These are phyloP conservation scores for Digitonthophagus gazella DNA, from an alignment of 2,888 invertebrate genomes.

Conservation along the genomic window DNA sequence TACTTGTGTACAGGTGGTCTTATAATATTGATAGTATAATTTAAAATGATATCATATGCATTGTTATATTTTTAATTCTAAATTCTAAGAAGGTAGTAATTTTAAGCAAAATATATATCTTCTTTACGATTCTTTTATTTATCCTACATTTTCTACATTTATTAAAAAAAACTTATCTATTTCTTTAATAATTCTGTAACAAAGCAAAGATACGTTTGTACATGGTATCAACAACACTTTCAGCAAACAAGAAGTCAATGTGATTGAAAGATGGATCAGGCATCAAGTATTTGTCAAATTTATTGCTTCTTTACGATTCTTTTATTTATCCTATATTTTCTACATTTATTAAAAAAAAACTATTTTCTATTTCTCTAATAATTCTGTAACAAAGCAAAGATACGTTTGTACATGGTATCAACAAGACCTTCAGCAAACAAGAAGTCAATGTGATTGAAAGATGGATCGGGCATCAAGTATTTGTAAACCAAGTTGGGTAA, in stretches of 20 bases:
- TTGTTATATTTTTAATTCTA: too few species aligned
- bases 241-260: slow-evolving; percentile 55
- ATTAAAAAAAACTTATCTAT: neutral
- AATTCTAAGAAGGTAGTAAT: too few species aligned
- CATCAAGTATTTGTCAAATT: too few species aligned
- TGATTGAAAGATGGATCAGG: slow-evolving; percentile 51
- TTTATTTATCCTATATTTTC: neutral
- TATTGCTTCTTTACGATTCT: neutral
- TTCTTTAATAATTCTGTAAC: slow-evolving; percentile 26
- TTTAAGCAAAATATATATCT: too few species aligned
- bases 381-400: slow-evolving; percentile 32
- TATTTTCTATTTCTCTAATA: slow-evolving; percentile 15
- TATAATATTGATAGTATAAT: too few species aligned
- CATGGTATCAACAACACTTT: slow-evolving; percentile 47
- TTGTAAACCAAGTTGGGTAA: slow-evolving; percentile 49
- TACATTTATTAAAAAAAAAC: neutral
- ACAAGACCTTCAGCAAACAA: slow-evolving; percentile 52
- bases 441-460: slow-evolving; percentile 56
- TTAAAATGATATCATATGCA: too few species aligned
- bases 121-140: neutral
- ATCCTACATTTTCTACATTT: neutral
- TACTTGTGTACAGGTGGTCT: too few species aligned
- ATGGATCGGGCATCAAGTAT: slow-evolving; percentile 37
- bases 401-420: slow-evolving; percentile 46
- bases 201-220: slow-evolving; percentile 43